These are phyloP conservation scores for Halcyon leucocephala DNA, from an alignment of 2,797 vertebrate species.

Conservation along the genomic window DNA sequence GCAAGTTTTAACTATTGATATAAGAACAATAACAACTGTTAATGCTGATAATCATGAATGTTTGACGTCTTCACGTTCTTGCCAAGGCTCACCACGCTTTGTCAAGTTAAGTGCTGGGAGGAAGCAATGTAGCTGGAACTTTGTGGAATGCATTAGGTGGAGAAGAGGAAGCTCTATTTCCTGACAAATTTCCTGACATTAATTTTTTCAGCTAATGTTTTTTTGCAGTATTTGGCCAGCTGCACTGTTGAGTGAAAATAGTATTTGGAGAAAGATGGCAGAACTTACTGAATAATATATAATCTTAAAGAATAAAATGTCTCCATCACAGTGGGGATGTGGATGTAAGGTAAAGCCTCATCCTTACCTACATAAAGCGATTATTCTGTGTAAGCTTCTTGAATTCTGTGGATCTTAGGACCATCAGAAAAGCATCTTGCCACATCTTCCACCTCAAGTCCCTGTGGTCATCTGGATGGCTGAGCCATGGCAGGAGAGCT, in stretches of 20 bases:
- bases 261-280: background rate
- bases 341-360: background rate
- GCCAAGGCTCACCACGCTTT: background rate
- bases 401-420: background rate
- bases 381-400: background rate
- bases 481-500: background rate
- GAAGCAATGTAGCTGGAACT: background rate
- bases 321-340: background rate
- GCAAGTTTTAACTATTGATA: background rate
- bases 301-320: background rate
- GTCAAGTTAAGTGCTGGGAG: background rate
- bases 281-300: background rate
- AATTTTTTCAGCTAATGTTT: background rate
- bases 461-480: background rate
- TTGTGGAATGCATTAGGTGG: constrained; percentile 2
- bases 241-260: background rate
- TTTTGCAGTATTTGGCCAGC: background rate
- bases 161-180: constrained; percentile 41
- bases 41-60: background rate
- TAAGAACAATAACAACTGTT: background rate
- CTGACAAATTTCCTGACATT: constrained; percentile 25
- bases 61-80: background rate
- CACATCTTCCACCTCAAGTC: background rate
- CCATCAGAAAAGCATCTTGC: background rate
- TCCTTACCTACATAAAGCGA: background rate